A percentile compares a stretch with the other conserved stretches of the same genome.
These are phyloP conservation scores for Oreamnos americanus DNA, from an alignment of 2,113 vertebrate genomes.

Conservation along the genomic window DNA sequence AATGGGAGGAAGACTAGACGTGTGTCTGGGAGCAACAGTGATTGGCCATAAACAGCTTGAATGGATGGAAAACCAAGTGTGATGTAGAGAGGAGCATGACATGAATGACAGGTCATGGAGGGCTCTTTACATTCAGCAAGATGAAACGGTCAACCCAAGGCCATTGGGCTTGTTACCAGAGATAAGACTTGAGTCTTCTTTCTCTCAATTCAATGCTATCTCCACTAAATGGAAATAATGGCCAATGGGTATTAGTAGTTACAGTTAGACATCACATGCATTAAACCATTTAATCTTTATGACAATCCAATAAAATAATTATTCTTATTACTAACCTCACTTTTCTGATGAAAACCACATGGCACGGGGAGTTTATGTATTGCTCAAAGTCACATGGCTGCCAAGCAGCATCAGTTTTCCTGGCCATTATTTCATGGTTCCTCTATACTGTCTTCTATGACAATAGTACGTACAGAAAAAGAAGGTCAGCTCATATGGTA, in stretches of 20 bases:
- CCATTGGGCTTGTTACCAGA: background rate
- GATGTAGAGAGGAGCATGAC: accelerated
- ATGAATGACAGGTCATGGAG: background rate
- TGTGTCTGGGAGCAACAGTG: too few species aligned
- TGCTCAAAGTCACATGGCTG: background rate
- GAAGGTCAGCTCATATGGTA: background rate
- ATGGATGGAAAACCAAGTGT: background rate
- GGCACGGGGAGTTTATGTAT: background rate
- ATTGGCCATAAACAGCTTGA: background rate
- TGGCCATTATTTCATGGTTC: background rate
- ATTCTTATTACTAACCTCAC: background rate
- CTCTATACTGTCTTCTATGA: background rate
- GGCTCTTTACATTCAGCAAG: background rate
- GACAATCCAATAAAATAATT: background rate
- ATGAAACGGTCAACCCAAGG: background rate
- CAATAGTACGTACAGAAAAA: background rate
- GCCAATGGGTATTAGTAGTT: too few species aligned
- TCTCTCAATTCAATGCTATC: background rate
- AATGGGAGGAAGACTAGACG: accelerated
- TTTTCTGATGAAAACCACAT: background rate
- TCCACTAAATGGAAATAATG: background rate
- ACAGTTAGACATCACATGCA: background rate
- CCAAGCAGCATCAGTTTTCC: background rate
- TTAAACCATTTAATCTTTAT: background rate
- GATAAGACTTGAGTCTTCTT: background rate